Conservation (phyloP, 2,888 invertebrate species). For the Andrena haemorrhoa region DNA sequence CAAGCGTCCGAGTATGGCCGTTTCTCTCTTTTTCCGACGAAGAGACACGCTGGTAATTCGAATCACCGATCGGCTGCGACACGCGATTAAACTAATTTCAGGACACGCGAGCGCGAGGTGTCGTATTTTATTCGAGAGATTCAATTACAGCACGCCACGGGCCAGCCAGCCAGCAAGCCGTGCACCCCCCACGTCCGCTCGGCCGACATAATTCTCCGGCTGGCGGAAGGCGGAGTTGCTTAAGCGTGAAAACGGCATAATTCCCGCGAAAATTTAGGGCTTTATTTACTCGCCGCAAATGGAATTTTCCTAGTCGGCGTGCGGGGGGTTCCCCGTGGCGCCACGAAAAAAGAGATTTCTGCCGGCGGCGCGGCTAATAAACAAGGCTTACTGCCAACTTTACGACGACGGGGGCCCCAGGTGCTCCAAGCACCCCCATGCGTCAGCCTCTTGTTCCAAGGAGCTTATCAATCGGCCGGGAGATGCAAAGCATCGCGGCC, state of each 20-base stretch:
- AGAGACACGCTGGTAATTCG: conserved; percentile 40
- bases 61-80: conserved; percentile 52
- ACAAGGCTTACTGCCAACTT: conserved; percentile 73
- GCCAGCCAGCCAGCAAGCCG: conserved; percentile 10
- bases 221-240: conserved; percentile 45
- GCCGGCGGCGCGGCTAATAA: conserved; percentile 60
- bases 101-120: conserved; percentile 43
- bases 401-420: conserved; percentile 66
- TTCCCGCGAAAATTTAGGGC: conserved; percentile 58
- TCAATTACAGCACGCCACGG: conserved; percentile 53
- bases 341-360: conserved; percentile 69
- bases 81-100: conserved; percentile 60
- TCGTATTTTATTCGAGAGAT: conserved; percentile 57
- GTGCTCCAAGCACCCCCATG: conserved; percentile 55
- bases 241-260: conserved; percentile 61
- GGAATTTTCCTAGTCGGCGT: conserved; percentile 49
- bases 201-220: conserved; percentile 39
- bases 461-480: conserved; percentile 71
- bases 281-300: conserved; percentile 71
- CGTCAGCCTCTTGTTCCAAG: conserved; percentile 62
- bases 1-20: background rate
- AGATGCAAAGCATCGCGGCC: conserved; percentile 51
- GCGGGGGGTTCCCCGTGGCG: conserved; percentile 31
- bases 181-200: background rate
- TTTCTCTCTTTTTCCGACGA: background rate